Evolutionary conservation across 92 coral and sea anemone species (phyloP).

Genomic region (Umimayanthus chanpuru): DNA sequence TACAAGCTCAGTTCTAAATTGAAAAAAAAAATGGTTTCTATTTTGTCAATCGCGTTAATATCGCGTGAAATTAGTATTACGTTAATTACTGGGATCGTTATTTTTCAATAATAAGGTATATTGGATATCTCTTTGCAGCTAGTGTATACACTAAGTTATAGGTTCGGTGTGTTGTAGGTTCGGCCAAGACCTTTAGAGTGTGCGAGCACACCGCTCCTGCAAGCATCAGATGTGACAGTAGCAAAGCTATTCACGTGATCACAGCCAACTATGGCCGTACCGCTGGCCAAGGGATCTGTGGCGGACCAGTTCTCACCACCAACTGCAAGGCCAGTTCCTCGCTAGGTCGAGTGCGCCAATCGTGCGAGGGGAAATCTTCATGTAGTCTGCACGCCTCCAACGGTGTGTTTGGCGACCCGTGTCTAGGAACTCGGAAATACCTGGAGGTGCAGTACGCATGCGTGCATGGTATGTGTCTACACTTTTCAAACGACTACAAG

Average conservation of each 20-base stretch:
- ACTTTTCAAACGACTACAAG: no score
- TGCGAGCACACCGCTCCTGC: not conserved
- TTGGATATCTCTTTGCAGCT: no score
- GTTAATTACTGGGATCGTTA: no score
- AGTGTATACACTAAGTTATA: no score
- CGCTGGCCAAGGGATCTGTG: not conserved
- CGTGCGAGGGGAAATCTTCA: not conserved
- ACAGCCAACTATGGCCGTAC: slow-evolving; percentile 35
- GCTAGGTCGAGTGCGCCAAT: not conserved
- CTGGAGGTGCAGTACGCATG: slow-evolving; percentile 25
- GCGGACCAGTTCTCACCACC: not conserved
- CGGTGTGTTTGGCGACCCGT: slow-evolving; percentile 30
- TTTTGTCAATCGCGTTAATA: no score
- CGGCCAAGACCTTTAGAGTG: not conserved
- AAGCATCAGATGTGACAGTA: slow-evolving; percentile 6
- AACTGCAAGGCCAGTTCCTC: slow-evolving; percentile 20
- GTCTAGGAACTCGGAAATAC: slow-evolving; percentile 24
- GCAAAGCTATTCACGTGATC: not conserved
- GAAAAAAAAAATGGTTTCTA: no score
- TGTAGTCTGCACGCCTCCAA: slow-evolving; percentile 24
- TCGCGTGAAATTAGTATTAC: no score
- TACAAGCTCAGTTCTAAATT: no score
- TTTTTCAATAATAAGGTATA: no score
- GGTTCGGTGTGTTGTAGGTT: not conserved
- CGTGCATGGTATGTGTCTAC: not conserved